Percentiles rank a stretch among this genome's conserved stretches.
These are phyloP conservation scores for Eonycteris spelaea DNA, from an alignment of 2,113 vertebrate genomes.

Conservation along the genomic window DNA sequence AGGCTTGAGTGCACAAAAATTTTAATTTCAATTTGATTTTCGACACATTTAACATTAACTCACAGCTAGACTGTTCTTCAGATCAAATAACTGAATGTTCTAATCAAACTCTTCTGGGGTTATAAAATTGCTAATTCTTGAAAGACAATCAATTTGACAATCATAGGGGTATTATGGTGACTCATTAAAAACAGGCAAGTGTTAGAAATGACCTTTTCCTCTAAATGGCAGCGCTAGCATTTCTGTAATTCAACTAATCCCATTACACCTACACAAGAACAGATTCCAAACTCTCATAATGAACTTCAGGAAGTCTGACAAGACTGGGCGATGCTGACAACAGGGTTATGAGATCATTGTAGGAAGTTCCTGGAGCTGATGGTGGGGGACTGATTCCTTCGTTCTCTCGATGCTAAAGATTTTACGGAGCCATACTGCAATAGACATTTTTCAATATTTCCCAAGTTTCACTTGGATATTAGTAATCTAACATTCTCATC, in stretches of 20 bases:
- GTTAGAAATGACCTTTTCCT: conserved; percentile 2
- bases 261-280: conserved; percentile 38
- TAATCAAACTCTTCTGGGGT: conserved; percentile 26
- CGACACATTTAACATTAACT: not conserved
- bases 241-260: not conserved
- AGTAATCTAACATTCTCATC: not conserved
- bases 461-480: not conserved
- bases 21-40: conserved; percentile 19
- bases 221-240: conserved; percentile 19
- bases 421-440: not conserved
- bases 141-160: conserved; percentile 26
- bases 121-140: conserved; percentile 38
- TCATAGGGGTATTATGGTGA: not conserved
- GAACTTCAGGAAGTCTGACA: conserved; percentile 16
- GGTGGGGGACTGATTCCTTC: conserved; percentile 3
- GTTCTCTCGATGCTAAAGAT: conserved; percentile 6
- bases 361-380: not conserved
- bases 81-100: conserved; percentile 11
- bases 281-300: not conserved
- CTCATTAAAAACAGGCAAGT: conserved; percentile 27
- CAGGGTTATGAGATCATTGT: conserved; percentile 20
- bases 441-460: not conserved
- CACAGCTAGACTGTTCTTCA: not conserved
- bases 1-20: not conserved
- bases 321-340: not conserved